A percentile compares a stretch with the other conserved stretches of the same genome.
phyloP scores from a whole-genome alignment of 2,888 invertebrate species.

The Machimus atricapillus region DNA sequence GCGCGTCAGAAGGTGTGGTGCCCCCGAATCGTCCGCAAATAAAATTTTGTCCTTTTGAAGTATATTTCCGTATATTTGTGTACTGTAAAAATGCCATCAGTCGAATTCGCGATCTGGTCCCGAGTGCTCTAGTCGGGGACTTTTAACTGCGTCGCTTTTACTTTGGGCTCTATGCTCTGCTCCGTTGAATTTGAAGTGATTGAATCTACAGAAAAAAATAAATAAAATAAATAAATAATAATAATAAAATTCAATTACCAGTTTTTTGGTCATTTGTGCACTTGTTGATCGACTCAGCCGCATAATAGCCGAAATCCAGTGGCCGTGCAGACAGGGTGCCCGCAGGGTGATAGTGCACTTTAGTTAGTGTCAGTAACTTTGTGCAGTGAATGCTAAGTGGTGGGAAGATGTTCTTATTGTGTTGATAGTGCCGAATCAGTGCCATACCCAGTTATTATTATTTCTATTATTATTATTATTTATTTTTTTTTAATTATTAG shows the following conservation, averaged over 20 bases:
- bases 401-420: not conserved
- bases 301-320: not conserved
- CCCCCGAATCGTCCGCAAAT: constrained; percentile 3
- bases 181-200: not conserved
- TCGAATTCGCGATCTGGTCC: not conserved
- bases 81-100: constrained; percentile 8
- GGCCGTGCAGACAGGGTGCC: not conserved
- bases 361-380: not conserved
- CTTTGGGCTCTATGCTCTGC: not conserved
- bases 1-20: constrained; percentile 33
- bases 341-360: not conserved
- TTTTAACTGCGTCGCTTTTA: not conserved
- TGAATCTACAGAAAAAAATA: not conserved
- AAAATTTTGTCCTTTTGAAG: constrained; percentile 26
- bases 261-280: not conserved
- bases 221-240: not conserved
- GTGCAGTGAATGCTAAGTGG: not conserved
- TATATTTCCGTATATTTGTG: not conserved
- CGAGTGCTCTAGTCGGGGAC: not conserved
- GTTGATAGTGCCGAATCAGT: not conserved
- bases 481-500: not conserved
- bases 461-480: not conserved
- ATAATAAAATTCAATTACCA: not conserved
- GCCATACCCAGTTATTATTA: not conserved
- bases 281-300: not conserved